Conservation (phyloP, 2,113 vertebrate genomes). For the Pyrgilauda ruficollis region DNA sequence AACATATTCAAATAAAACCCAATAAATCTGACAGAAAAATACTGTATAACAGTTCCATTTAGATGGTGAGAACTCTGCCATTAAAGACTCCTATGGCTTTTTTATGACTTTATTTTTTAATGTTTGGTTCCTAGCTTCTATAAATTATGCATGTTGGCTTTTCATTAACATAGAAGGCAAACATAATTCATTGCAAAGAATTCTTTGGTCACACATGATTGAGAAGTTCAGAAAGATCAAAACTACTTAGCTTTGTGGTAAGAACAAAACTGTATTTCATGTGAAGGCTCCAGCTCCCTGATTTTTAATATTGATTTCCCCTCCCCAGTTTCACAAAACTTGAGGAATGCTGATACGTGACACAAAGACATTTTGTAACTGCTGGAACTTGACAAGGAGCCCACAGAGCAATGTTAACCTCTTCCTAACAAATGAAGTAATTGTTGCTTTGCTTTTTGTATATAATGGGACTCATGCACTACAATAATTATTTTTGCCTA, state of each 20-base stretch:
- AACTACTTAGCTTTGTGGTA: slow-evolving; percentile 45
- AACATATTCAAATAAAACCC: slow-evolving; percentile 60
- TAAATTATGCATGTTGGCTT: slow-evolving; percentile 73
- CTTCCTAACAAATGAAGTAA: neutral
- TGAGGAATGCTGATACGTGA: slow-evolving; percentile 35
- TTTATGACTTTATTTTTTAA: slow-evolving; percentile 30
- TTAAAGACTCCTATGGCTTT: slow-evolving; percentile 61
- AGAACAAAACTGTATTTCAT: slow-evolving; percentile 52
- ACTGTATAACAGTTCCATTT: neutral
- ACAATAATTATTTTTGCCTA: neutral
- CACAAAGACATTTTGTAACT: slow-evolving; percentile 42
- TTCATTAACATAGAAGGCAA: slow-evolving; percentile 70
- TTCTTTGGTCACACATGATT: slow-evolving; percentile 68
- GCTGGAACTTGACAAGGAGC: neutral
- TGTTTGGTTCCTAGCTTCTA: slow-evolving; percentile 58
- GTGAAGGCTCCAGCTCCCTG: slow-evolving; percentile 31
- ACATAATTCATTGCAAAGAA: slow-evolving; percentile 71
- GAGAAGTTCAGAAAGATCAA: slow-evolving; percentile 69
- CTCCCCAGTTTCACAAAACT: slow-evolving; percentile 36
- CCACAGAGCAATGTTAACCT: neutral
- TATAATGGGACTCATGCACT: neutral
- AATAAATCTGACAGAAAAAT: slow-evolving; percentile 67
- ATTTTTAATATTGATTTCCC: slow-evolving; percentile 36
- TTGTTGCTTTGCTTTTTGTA: neutral
- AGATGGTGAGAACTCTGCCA: slow-evolving; percentile 31